A percentile compares a stretch with the other conserved stretches of the same genome.
These are phyloP conservation scores for Patella ulyssiponensis DNA, from an alignment of 2,888 invertebrate genomes.

Conservation along the genomic window DNA sequence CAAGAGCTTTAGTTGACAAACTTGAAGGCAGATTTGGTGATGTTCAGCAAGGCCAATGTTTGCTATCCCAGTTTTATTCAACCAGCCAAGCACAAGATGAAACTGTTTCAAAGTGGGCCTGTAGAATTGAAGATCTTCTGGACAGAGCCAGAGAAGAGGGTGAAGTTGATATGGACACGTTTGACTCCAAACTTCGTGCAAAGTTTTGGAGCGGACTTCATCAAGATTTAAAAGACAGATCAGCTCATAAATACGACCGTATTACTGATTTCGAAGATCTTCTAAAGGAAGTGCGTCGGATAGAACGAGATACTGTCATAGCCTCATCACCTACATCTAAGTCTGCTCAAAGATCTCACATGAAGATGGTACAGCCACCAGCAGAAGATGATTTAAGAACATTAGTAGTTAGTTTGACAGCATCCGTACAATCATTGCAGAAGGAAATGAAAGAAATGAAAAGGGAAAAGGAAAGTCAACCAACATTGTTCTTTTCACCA, in stretches of 20 bases:
- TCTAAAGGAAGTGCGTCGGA: neutral
- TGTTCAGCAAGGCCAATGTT: neutral
- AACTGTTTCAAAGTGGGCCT: neutral
- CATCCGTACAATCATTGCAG: neutral
- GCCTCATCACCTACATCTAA: neutral
- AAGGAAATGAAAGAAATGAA: neutral
- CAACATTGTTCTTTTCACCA: no score
- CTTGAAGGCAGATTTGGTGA: neutral
- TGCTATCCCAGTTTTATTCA: neutral
- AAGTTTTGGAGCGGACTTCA: neutral
- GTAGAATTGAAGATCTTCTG: neutral
- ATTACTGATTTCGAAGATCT: neutral
- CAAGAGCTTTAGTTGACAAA: neutral
- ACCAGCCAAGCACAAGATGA: neutral
- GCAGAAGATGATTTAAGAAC: neutral
- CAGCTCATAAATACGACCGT: neutral
- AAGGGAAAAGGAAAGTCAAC: neutral
- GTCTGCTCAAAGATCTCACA: neutral
- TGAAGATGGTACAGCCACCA: neutral
- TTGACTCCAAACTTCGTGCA: neutral
- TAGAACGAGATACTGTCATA: neutral
- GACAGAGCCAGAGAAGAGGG: neutral
- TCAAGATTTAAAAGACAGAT: neutral
- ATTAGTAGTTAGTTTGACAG: neutral
- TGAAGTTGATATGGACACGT: neutral